Base-by-base conservation (phyloP, 1,140 invertebrate genomes). In the Tribolium madens region DNA sequence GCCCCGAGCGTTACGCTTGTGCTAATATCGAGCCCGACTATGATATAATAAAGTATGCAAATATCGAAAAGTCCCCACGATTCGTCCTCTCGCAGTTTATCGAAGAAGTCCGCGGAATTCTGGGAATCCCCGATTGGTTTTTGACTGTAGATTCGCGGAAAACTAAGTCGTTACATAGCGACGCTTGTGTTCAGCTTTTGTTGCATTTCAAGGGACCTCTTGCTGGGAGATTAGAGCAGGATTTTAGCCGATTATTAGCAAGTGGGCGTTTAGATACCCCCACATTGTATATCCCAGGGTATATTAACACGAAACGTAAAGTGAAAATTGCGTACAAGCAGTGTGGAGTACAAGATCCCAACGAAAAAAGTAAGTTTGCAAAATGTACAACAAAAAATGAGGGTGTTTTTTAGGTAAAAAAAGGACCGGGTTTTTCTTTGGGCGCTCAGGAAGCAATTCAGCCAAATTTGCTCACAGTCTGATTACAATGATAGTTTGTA, bases 1-100 rank as follows among this genome's bases (percentile, higher is more conserved):
- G 91, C 5, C 84, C 86, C 1, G 91, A 94, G 52, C 88, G 92
- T 80, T 93, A 95, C 83, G 95, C 95, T 7, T 98, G 96, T 86
- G 95, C 96, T 50, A 97, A 97, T 84, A 96, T 98, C 75, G 91
- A 94, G 81, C 94, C 94, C 0, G 96, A 97, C 85, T 92, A 95
- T 84, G 94, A 97, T 85, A 95, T 97, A 57, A 92, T 97, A 46
- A 97, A 96, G 85, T 96, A 95, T 86, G 92, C 93, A 0, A 96
- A 96, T 82, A 91, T 98, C 13, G 91, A 93, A 83, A 95, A 94
- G 85, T 92, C 94, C 50, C 95, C 95, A 1, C 89, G 93, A 85
- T 98, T 97, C 84, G 94, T 96, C 12, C 88, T 95, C 94, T 96
- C 93, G 0, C 92, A 94, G 86, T 97, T 97, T 86, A 89, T 98